Conservation (phyloP, 2,113 vertebrate genomes). For the Stercorarius parasiticus region DNA sequence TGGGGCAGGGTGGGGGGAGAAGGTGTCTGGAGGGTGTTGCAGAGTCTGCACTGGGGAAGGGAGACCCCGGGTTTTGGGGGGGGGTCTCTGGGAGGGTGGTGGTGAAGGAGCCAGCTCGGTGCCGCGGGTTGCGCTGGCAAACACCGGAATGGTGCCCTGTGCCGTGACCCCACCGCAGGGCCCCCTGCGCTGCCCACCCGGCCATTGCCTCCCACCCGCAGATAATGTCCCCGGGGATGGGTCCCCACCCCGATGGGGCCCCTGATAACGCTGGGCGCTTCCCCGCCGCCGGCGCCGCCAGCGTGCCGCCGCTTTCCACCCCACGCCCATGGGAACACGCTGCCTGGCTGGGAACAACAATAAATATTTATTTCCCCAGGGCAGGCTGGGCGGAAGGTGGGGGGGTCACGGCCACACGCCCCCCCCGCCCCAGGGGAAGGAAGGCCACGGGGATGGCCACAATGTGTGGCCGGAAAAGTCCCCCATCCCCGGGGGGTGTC, state of each 20-base stretch:
- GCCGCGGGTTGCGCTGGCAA: rapidly evolving
- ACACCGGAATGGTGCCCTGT: rapidly evolving
- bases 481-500: rapidly evolving
- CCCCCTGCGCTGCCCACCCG: neutral
- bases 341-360: neutral
- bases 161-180: rapidly evolving
- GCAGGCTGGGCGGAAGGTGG: neutral
- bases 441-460: rapidly evolving
- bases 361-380: slow-evolving; percentile 49
- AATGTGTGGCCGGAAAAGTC: rapidly evolving
- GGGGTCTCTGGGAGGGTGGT: neutral
- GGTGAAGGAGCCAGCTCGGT: rapidly evolving
- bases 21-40: neutral
- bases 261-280: neutral
- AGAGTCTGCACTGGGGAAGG: neutral
- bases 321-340: rapidly evolving
- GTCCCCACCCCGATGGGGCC: neutral
- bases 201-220: neutral
- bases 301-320: neutral
- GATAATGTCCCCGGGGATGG: neutral
- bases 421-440: neutral
- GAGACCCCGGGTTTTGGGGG: too few species aligned
- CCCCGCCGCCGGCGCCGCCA: rapidly evolving
- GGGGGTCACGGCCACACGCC: neutral
- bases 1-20: neutral